These are phyloP conservation scores for Drosophila phalerata DNA, from an alignment of 2,888 invertebrate genomes.

Conservation along the genomic window DNA sequence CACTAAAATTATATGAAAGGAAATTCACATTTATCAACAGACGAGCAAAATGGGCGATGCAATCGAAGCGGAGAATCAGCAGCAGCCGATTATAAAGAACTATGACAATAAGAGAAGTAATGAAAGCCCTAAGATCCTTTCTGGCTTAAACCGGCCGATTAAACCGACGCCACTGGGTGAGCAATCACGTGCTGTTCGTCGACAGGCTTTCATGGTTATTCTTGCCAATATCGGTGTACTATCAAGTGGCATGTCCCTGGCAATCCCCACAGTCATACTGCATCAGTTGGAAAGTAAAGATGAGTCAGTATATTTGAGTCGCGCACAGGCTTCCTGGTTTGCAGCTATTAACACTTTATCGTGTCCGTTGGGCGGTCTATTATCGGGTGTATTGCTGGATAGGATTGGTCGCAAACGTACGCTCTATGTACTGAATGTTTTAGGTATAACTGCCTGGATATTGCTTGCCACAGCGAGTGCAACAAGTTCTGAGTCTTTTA, in stretches of 20 bases:
- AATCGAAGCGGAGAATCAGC: slow-evolving; percentile 23
- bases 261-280: slow-evolving; percentile 83
- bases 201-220: slow-evolving; percentile 83
- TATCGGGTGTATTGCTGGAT: slow-evolving; percentile 83
- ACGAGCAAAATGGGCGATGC: slow-evolving; percentile 22
- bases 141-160: slow-evolving; percentile 63
- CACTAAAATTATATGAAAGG: background rate
- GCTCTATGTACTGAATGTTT: slow-evolving; percentile 80
- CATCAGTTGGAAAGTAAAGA: slow-evolving; percentile 72
- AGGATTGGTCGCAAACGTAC: slow-evolving; percentile 84
- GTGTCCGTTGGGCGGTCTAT: slow-evolving; percentile 83
- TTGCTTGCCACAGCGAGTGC: slow-evolving; percentile 81
- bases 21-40: slow-evolving; percentile 1
- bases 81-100: slow-evolving; percentile 32
- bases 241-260: slow-evolving; percentile 83
- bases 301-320: slow-evolving; percentile 73
- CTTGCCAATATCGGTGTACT: slow-evolving; percentile 84
- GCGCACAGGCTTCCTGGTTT: slow-evolving; percentile 84
- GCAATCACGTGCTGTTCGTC: slow-evolving; percentile 78
- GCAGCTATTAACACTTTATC: slow-evolving; percentile 84
- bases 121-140: slow-evolving; percentile 56
- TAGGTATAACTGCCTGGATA: slow-evolving; percentile 82
- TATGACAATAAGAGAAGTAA: slow-evolving; percentile 33
- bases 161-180: slow-evolving; percentile 79
- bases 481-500: slow-evolving; percentile 65